phyloP scores from a whole-genome alignment of 2,888 invertebrate species.

The Metopia argyrocephala region DNA sequence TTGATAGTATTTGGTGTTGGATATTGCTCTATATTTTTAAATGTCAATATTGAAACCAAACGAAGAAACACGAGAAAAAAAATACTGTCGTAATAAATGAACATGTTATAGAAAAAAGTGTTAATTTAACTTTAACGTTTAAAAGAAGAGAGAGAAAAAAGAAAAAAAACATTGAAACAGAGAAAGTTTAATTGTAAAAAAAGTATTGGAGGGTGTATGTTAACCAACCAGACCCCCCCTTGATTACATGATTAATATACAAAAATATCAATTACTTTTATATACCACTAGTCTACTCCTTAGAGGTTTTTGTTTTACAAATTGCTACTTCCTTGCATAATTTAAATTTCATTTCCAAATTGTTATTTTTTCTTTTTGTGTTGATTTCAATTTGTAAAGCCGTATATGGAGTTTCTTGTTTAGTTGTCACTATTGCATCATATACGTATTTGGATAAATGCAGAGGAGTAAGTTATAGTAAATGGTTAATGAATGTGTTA shows the following conservation, averaged over 20 bases:
- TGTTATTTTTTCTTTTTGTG: neutral
- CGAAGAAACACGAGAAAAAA: neutral
- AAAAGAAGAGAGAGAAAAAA: neutral
- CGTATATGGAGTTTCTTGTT: neutral
- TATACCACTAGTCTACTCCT: neutral
- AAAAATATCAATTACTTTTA: too few species aligned
- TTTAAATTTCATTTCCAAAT: neutral
- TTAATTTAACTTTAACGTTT: constrained; percentile 56
- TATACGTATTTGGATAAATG: neutral
- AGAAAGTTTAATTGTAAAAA: constrained; percentile 4
- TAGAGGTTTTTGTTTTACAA: neutral
- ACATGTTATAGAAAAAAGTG: constrained; percentile 49
- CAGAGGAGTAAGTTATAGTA: neutral
- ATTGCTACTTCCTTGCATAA: too few species aligned
- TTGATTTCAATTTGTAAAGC: neutral
- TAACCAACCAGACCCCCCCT: too few species aligned
- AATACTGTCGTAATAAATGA: constrained; percentile 37
- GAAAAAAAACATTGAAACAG: neutral
- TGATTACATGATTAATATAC: neutral
- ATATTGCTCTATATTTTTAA: constrained; percentile 15
- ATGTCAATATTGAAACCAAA: constrained; percentile 10
- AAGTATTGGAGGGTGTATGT: neutral
- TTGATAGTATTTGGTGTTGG: neutral
- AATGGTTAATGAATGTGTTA: constrained; percentile 52
- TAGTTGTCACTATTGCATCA: too few species aligned